phyloP scores from a whole-genome alignment of 2,797 vertebrate genomes.

The Bufotes viridis region DNA sequence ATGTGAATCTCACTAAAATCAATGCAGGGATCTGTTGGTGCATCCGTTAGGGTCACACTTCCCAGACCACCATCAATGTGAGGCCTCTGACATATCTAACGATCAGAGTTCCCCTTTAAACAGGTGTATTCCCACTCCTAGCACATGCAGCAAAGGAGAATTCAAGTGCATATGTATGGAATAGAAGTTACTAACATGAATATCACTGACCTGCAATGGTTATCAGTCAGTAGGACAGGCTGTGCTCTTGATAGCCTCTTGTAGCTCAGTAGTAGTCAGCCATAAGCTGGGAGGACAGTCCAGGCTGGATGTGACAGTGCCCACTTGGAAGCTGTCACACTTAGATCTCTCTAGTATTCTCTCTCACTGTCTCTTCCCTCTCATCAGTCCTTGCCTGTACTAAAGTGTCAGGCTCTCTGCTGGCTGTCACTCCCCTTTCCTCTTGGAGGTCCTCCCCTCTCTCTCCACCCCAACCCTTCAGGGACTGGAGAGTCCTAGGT shows the following conservation, averaged over 20 bases:
- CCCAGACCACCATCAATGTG: neutral
- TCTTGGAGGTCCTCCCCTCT: slow-evolving; percentile 19
- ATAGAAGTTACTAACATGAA: neutral
- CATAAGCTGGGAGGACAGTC: slow-evolving; percentile 23
- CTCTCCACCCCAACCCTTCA: slow-evolving; percentile 3
- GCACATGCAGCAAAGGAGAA: too few species aligned
- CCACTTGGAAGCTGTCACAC: slow-evolving; percentile 35
- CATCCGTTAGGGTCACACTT: neutral
- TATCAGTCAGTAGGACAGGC: slow-evolving; percentile 1
- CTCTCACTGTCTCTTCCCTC: slow-evolving; percentile 4
- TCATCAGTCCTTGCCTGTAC: slow-evolving; percentile 6
- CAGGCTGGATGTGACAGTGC: slow-evolving; percentile 6
- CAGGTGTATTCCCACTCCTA: neutral
- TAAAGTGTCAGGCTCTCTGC: neutral
- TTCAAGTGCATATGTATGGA: neutral
- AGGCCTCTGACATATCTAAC: neutral
- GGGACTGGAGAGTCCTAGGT: neutral
- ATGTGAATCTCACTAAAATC: neutral
- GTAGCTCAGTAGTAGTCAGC: slow-evolving; percentile 20
- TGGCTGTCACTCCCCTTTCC: slow-evolving; percentile 17
- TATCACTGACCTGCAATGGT: slow-evolving; percentile 24
- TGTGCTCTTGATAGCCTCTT: slow-evolving; percentile 17
- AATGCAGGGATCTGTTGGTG: neutral
- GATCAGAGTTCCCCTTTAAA: neutral
- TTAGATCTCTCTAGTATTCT: slow-evolving; percentile 2